Evolutionary conservation across 2,888 invertebrate species (phyloP).

Genomic region (Drosophila multiciliata): DNA sequence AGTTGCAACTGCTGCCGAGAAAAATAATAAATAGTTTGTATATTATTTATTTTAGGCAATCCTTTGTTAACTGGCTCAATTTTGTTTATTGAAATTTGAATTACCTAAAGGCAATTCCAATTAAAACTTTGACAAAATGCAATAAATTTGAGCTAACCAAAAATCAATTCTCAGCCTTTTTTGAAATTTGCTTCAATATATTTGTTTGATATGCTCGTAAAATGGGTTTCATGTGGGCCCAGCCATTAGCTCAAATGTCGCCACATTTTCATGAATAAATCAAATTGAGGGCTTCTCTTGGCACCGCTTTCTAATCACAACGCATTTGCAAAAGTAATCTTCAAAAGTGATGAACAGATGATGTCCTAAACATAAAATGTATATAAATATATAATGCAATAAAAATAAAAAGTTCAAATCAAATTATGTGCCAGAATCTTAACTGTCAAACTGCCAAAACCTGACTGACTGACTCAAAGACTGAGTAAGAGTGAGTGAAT

Average conservation of each 20-base stretch:
- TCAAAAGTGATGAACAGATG: slow-evolving; percentile 38
- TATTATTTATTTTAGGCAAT: slow-evolving; percentile 2
- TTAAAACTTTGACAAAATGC: background rate
- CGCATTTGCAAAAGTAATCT: slow-evolving; percentile 71
- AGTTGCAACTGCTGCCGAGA: slow-evolving; percentile 14
- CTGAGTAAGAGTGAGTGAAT: slow-evolving; percentile 1
- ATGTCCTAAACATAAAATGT: slow-evolving; percentile 26
- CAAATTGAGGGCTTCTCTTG: slow-evolving; percentile 46
- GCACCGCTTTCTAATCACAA: slow-evolving; percentile 59
- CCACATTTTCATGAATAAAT: slow-evolving; percentile 67
- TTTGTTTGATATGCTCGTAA: slow-evolving; percentile 10
- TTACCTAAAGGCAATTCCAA: slow-evolving; percentile 5
- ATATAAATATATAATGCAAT: slow-evolving; percentile 29
- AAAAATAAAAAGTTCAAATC: slow-evolving; percentile 51
- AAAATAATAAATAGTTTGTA: slow-evolving; percentile 26
- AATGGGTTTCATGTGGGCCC: slow-evolving; percentile 9
- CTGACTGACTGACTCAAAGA: background rate
- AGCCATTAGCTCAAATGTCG: slow-evolving; percentile 46
- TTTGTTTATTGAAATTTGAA: background rate
- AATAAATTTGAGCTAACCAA: background rate
- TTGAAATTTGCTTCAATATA: background rate
- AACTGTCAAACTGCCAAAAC: slow-evolving; percentile 15
- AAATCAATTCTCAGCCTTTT: background rate
- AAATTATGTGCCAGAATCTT: slow-evolving; percentile 30
- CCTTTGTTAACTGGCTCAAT: background rate